phyloP scores from a whole-genome alignment of 2,888 invertebrate species.

The Luperina testacea region DNA sequence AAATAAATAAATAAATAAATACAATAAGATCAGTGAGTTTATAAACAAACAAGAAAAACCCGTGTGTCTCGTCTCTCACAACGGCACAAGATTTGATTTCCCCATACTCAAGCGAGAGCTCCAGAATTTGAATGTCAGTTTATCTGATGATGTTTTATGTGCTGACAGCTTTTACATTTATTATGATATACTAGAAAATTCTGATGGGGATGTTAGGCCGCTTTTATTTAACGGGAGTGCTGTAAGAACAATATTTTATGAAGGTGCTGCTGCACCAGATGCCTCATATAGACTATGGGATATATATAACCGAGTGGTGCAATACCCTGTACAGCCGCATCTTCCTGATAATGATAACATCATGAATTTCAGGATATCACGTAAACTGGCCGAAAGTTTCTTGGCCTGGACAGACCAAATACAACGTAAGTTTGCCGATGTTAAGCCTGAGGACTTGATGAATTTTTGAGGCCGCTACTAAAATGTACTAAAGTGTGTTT shows the following conservation, averaged over 20 bases:
- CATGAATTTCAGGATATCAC: slow-evolving; percentile 16
- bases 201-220: not conserved
- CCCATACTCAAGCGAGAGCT: slow-evolving; percentile 15
- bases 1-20: too few relatives aligned
- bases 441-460: too few relatives aligned
- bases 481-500: too few relatives aligned
- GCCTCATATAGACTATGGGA: not conserved
- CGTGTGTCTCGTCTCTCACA: slow-evolving; percentile 15
- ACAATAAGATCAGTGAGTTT: not conserved
- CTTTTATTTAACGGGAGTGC: not conserved
- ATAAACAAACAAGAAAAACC: not conserved
- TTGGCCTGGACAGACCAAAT: slow-evolving; percentile 25
- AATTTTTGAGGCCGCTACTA: too few relatives aligned
- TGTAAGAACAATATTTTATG: not conserved
- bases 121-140: not conserved
- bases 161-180: slow-evolving; percentile 11
- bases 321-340: not conserved
- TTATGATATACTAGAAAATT: slow-evolving; percentile 16
- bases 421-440: too few relatives aligned
- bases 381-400: not conserved
- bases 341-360: not conserved
- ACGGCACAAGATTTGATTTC: slow-evolving; percentile 10
- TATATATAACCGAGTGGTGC: not conserved
- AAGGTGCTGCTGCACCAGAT: not conserved
- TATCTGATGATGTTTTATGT: slow-evolving; percentile 4